Evolutionary conservation across 2,113 vertebrate species (phyloP), one percentile per base, ranked within the genome.

Genomic region (Sorex araneus): DNA sequence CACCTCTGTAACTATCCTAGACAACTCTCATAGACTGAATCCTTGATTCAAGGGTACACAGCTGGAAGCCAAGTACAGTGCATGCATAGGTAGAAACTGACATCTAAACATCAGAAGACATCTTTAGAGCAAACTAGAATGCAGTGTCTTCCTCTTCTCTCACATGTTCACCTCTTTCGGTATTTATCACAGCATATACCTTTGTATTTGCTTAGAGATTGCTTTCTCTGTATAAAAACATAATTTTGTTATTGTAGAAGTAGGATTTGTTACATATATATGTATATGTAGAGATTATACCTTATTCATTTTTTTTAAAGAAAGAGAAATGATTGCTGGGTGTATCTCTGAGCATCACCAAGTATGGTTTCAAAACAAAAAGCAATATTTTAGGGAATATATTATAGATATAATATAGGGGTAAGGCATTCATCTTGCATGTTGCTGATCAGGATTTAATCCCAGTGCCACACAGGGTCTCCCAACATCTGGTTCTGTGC

Each of bases 121-220:
- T 6, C 2, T 66, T 3, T 60, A 25, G 66, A 21, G 6, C 18
- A 3, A 67, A 45, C 50, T 28, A 69, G 54, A 6, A 40, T 28
- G 2, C 69, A 15, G 21, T 1, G 8, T 0, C 2, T 45, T 7
- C 8, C 36, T 71, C 15, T 34, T 15, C 27, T 15, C 4, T 34
- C 21, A 21, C 2, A 5, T 36, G 63, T 75, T 75, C 25, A 64
- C 15, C 11, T 2, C 8, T 13, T 23, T 23, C 16, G 11, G 64
- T 47, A 34, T 81, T 75, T 43, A 45, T 87, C 32, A 34, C 40
- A 71, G 40, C 23, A 76, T 25, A 73, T 19, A 43, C 6, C 2
- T 83, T 43, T 34, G 6, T 27, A 16, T 67, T 69, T 18, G 12
- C 4, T 45, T 50, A 50, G 34, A 69, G 32, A 23, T 45, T 19